Evolutionary conservation across 2,113 vertebrate species (phyloP).

Genomic region (Cololabis saira): DNA sequence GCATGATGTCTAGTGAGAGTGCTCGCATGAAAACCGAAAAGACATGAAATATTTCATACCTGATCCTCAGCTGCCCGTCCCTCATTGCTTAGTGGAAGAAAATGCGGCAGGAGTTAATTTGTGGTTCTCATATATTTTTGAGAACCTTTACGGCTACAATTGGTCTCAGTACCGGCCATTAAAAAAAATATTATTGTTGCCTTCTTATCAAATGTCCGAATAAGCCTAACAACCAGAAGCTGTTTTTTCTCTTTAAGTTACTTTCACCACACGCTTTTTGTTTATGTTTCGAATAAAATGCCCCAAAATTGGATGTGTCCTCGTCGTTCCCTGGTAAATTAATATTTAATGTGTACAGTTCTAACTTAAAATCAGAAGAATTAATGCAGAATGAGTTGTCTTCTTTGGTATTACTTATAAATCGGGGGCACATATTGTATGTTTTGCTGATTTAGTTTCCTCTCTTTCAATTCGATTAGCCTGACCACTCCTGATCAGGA

Average conservation of each 20-base stretch:
- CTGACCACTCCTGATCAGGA: too few species aligned
- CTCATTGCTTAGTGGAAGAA: conserved; percentile 13
- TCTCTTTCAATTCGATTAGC: too few species aligned
- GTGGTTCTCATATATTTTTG: not conserved
- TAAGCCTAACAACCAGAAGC: not conserved
- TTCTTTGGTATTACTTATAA: too few species aligned
- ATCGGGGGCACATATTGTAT: too few species aligned
- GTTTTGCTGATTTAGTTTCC: too few species aligned
- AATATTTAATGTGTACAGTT: too few species aligned
- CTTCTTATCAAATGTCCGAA: not conserved
- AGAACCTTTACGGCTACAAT: not conserved
- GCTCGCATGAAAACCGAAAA: not conserved
- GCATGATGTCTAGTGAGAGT: too few species aligned
- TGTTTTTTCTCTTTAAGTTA: too few species aligned
- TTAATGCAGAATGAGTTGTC: too few species aligned
- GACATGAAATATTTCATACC: conserved; percentile 9
- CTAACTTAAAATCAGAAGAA: too few species aligned
- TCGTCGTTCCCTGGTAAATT: not conserved
- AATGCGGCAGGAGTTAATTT: conserved; percentile 11
- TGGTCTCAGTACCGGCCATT: not conserved
- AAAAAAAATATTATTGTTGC: not conserved
- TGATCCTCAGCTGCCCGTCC: conserved; percentile 18
- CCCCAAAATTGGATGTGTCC: conserved; percentile 12
- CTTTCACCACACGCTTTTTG: not conserved
- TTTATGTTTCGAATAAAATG: not conserved